These are phyloP conservation scores for Himalopsyche japonica DNA, from an alignment of 2,888 invertebrate species.

Conservation along the genomic window DNA sequence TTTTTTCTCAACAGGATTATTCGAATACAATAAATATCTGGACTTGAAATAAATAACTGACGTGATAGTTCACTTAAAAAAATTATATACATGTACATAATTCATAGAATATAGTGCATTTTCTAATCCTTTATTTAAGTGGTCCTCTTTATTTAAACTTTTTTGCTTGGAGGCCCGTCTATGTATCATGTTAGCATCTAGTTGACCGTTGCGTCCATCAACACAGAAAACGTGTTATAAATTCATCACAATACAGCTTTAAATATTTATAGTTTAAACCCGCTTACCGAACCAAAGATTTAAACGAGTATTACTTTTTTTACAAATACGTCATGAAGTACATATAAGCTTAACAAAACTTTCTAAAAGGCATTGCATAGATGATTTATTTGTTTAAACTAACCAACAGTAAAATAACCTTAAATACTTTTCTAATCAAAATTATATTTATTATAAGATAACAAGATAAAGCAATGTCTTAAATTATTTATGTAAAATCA, in stretches of 20 bases:
- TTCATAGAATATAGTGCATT: neutral
- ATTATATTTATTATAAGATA: neutral
- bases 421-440: neutral
- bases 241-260: neutral
- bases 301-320: neutral
- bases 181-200: conserved; percentile 3
- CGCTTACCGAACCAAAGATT: conserved; percentile 39
- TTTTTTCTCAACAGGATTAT: neutral
- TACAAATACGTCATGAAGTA: neutral
- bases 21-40: neutral
- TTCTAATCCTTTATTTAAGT: neutral
- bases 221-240: neutral
- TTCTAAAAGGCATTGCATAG: neutral
- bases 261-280: conserved; percentile 34
- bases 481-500: neutral
- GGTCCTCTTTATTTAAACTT: neutral
- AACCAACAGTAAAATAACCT: neutral
- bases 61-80: neutral
- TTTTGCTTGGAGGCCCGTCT: neutral
- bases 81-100: neutral
- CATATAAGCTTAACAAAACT: neutral
- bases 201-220: neutral
- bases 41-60: neutral
- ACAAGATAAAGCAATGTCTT: neutral
- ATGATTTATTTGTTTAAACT: neutral